A percentile compares a stretch with the other conserved stretches of the same genome.
Evolutionary conservation across 1,140 invertebrate species (phyloP).

Genomic region (Microplitis demolitor): DNA sequence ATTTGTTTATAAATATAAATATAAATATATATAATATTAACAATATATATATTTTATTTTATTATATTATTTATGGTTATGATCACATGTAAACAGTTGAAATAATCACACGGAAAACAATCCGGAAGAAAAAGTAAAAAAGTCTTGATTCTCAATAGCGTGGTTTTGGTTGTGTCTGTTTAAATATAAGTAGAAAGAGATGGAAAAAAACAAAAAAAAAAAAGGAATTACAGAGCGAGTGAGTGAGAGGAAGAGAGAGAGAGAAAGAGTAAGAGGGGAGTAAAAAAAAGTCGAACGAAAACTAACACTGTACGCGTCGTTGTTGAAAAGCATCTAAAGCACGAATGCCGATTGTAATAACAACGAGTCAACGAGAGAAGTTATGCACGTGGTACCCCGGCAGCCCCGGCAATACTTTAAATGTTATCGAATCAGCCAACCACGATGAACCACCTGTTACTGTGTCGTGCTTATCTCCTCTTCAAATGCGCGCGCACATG

Average conservation of each 20-base stretch:
- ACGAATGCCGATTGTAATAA: background rate
- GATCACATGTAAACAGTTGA: too few relatives aligned
- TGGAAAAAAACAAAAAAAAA: background rate
- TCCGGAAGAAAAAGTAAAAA: too few relatives aligned
- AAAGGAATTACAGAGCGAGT: background rate
- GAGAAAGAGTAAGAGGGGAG: background rate
- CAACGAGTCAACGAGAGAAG: background rate
- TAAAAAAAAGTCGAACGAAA: background rate
- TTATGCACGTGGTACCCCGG: conserved; percentile 18
- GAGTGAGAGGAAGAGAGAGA: background rate
- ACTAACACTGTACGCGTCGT: background rate
- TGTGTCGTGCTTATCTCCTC: conserved; percentile 3
- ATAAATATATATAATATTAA: too few relatives aligned
- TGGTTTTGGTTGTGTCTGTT: too few relatives aligned
- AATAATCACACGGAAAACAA: too few relatives aligned
- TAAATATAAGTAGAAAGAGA: too few relatives aligned
- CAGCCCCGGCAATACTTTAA: background rate
- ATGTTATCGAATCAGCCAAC: conserved; percentile 13
- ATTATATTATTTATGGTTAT: too few relatives aligned
- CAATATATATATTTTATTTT: too few relatives aligned
- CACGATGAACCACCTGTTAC: conserved; percentile 26
- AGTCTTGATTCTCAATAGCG: too few relatives aligned
- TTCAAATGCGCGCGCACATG: background rate
- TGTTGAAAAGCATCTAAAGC: background rate
- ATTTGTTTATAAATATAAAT: too few relatives aligned